These are phyloP conservation scores for Syngnathus acus DNA, from an alignment of 2,797 vertebrate species.

Conservation along the genomic window DNA sequence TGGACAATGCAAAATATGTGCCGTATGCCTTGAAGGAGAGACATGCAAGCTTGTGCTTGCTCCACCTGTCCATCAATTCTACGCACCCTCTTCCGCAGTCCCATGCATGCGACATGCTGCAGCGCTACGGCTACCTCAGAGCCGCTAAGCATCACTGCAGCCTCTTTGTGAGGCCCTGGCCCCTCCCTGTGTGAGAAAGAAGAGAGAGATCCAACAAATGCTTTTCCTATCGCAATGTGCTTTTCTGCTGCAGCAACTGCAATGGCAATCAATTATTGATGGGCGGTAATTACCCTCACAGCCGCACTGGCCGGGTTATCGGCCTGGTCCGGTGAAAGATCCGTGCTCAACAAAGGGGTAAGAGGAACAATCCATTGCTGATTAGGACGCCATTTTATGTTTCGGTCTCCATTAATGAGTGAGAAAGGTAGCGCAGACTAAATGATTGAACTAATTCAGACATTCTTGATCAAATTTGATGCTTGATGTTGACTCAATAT, in stretches of 20 bases:
- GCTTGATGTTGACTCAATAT: not conserved
- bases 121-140: not conserved
- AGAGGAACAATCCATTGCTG: not conserved
- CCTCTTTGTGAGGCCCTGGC: not conserved
- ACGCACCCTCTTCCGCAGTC: not conserved
- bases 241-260: not conserved
- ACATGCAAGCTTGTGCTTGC: not conserved
- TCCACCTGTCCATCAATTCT: not conserved
- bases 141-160: not conserved
- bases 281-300: slow-evolving; percentile 4
- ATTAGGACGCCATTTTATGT: not conserved
- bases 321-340: slow-evolving; percentile 1
- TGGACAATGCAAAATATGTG: not conserved
- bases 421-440: too few species aligned
- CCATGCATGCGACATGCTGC: slow-evolving; percentile 3
- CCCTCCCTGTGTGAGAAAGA: not conserved
- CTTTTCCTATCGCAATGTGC: not conserved
- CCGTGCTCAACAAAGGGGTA: not conserved
- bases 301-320: not conserved
- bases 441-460: too few species aligned
- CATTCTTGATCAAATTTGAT: too few species aligned
- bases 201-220: not conserved
- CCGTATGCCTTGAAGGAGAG: not conserved
- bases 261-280: slow-evolving; percentile 4
- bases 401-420: not conserved